These are phyloP conservation scores for Idaea aversata DNA, from an alignment of 2,888 invertebrate species.

Conservation along the genomic window DNA sequence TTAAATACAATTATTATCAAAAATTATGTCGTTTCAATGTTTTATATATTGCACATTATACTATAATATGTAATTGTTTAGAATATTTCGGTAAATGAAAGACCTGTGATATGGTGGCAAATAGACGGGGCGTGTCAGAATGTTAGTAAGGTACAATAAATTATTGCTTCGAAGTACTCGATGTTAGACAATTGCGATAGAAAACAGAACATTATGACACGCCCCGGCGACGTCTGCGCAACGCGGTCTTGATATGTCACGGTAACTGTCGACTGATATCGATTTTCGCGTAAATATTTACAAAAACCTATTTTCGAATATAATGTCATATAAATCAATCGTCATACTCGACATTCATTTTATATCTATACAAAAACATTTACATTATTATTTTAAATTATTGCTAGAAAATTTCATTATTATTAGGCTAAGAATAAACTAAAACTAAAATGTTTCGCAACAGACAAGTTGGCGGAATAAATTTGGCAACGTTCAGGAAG, in stretches of 20 bases:
- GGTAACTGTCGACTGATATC: conserved; percentile 37
- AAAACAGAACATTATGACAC: conserved; percentile 43
- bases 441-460: conserved; percentile 71
- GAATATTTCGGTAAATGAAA: conserved; percentile 38
- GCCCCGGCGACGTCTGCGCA: conserved; percentile 34
- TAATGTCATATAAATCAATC: conserved; percentile 58
- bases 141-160: conserved; percentile 3
- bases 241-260: conserved; percentile 55
- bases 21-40: conserved; percentile 68
- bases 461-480: conserved; percentile 73
- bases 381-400: conserved; percentile 75
- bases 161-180: conserved; percentile 3
- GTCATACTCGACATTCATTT: conserved; percentile 49
- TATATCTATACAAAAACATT: conserved; percentile 78
- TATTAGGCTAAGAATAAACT: conserved; percentile 67
- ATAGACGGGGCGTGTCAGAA: conserved; percentile 20
- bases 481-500: conserved; percentile 80
- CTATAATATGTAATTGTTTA: conserved; percentile 36
- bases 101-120: conserved; percentile 46
- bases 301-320: conserved; percentile 51
- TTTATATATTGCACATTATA: conserved; percentile 68
- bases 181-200: conserved; percentile 22
- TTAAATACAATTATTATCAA: conserved; percentile 78
- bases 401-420: conserved; percentile 78
- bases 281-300: conserved; percentile 53